Evolutionary conservation across 2,797 vertebrate genomes (phyloP).

Genomic region (Jordanella pulchra): DNA sequence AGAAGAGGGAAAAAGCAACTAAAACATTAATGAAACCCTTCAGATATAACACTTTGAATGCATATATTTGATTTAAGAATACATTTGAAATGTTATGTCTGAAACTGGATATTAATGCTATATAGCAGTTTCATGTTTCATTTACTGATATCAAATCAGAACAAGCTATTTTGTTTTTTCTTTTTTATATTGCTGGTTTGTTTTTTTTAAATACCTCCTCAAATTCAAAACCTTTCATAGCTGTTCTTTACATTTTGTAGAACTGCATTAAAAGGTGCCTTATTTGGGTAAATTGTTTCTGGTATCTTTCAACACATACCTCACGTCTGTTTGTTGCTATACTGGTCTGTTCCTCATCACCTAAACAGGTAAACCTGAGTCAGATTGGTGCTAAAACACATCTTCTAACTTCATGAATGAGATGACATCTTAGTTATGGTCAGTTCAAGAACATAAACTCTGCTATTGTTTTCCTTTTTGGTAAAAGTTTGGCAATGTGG

Average conservation of each 20-base stretch:
- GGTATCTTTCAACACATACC: neutral
- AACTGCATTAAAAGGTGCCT: too few species aligned
- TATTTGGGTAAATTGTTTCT: neutral
- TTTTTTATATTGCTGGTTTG: too few species aligned
- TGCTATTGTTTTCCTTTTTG: too few species aligned
- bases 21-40: neutral
- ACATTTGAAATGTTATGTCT: neutral
- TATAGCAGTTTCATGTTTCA: neutral
- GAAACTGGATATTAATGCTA: neutral
- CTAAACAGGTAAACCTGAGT: too few species aligned
- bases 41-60: neutral
- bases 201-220: too few species aligned
- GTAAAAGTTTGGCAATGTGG: too few species aligned
- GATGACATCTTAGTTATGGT: too few species aligned
- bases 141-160: neutral
- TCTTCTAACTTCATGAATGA: too few species aligned
- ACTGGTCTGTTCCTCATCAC: too few species aligned
- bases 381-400: too few species aligned
- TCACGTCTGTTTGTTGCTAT: too few species aligned
- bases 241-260: neutral
- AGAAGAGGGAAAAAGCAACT: neutral
- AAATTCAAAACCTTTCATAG: neutral
- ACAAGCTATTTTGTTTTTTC: neutral
- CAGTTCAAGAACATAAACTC: too few species aligned
- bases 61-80: neutral